Percentiles rank a stretch among this genome's conserved stretches.
phyloP scores from a whole-genome alignment of 1,140 invertebrate genomes.

The Tetramorium parvispinum region DNA sequence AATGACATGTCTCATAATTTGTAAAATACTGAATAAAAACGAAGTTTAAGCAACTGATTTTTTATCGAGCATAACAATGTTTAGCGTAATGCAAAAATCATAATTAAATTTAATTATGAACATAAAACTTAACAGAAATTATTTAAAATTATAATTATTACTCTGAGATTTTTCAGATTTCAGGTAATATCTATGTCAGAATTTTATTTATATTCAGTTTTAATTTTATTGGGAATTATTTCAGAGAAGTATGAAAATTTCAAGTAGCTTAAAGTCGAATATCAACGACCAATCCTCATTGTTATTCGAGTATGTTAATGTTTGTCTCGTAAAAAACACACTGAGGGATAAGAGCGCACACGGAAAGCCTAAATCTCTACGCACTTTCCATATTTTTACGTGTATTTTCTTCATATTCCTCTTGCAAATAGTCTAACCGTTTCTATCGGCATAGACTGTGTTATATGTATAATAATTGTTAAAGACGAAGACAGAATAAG shows the following conservation, averaged over 20 bases:
- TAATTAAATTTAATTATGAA: neutral
- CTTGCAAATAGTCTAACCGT: neutral
- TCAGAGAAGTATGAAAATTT: neutral
- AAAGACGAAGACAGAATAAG: conserved; percentile 42
- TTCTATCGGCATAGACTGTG: conserved; percentile 15
- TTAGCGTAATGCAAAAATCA: neutral
- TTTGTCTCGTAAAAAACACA: neutral
- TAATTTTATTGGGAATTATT: neutral
- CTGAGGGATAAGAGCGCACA: neutral
- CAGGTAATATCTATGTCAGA: neutral
- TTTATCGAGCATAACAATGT: neutral
- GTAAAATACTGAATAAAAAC: neutral
- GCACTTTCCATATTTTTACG: neutral
- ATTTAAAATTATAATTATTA: neutral
- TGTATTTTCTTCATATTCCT: conserved; percentile 21
- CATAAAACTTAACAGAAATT: neutral
- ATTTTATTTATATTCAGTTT: neutral
- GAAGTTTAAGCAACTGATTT: neutral
- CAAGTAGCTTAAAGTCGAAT: neutral
- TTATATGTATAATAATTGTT: conserved; percentile 34
- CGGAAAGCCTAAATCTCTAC: conserved; percentile 1
- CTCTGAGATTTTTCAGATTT: neutral
- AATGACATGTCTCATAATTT: neutral
- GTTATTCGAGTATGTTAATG: conserved; percentile 23
- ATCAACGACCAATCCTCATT: conserved; percentile 29